These are phyloP conservation scores for Sebastes iracundus DNA, from an alignment of 2,797 vertebrate species.

Conservation along the genomic window DNA sequence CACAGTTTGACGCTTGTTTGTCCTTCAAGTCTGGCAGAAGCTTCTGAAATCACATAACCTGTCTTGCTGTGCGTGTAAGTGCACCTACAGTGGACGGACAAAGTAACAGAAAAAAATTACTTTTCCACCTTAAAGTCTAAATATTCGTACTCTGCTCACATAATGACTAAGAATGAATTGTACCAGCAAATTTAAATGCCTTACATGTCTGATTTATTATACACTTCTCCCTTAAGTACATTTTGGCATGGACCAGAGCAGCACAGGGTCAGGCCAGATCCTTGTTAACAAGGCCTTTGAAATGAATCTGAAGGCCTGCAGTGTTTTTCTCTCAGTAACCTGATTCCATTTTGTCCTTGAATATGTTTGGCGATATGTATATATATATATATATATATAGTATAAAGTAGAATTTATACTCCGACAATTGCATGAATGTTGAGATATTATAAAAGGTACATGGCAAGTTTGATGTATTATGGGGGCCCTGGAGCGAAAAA, in stretches of 20 bases:
- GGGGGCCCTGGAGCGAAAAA: neutral
- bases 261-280: conserved; percentile 26
- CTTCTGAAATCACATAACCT: conserved; percentile 43
- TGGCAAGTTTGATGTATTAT: neutral
- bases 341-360: conserved; percentile 21
- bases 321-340: conserved; percentile 25
- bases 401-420: neutral
- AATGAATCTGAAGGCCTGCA: conserved; percentile 6
- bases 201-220: conserved; percentile 15
- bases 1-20: conserved; percentile 70
- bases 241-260: conserved; percentile 10
- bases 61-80: conserved; percentile 51
- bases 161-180: neutral
- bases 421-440: neutral
- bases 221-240: neutral
- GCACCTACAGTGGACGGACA: conserved; percentile 2
- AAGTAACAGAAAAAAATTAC: conserved; percentile 1
- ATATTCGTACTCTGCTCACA: neutral
- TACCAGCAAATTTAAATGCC: neutral
- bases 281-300: conserved; percentile 45
- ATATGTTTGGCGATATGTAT: conserved; percentile 4
- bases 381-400: neutral
- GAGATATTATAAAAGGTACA: neutral
- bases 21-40: conserved; percentile 68
- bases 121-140: neutral